Conservation (phyloP, 37 sponge, comb jelly and placozoan genomes). For the Amphimedon queenslandica region DNA sequence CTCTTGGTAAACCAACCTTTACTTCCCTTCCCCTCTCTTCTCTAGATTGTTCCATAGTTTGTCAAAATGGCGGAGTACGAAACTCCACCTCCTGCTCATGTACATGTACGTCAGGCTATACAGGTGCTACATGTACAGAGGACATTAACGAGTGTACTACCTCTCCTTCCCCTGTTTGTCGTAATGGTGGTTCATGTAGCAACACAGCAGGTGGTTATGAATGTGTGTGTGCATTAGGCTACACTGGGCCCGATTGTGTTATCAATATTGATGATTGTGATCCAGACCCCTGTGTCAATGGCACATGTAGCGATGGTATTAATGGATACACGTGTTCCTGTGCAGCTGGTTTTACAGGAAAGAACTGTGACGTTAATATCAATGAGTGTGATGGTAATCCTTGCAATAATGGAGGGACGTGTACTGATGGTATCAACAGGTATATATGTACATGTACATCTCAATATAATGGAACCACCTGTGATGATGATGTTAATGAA, state of each 20-base stretch:
- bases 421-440: neutral
- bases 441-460: neutral
- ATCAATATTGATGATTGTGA: neutral
- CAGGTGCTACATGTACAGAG: constrained; percentile 1
- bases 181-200: neutral
- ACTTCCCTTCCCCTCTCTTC: neutral
- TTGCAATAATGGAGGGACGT: constrained; percentile 12
- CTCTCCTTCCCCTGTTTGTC: neutral
- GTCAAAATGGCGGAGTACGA: constrained; percentile 12
- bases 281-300: neutral
- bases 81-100: constrained; percentile 8
- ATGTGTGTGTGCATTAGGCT: neutral
- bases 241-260: neutral
- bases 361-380: neutral
- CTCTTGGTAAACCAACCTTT: no score
- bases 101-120: constrained; percentile 5
- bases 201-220: neutral
- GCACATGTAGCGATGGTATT: neutral
- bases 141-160: constrained; percentile 2
- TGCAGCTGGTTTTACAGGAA: neutral
- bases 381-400: constrained; percentile 18
- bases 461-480: neutral
- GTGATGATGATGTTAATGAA: neutral
- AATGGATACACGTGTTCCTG: constrained; percentile 4
- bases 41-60: neutral